Percentiles rank a stretch among this genome's conserved stretches.
Conservation (phyloP, 2,113 vertebrate genomes). For the Stegostoma tigrinum region DNA sequence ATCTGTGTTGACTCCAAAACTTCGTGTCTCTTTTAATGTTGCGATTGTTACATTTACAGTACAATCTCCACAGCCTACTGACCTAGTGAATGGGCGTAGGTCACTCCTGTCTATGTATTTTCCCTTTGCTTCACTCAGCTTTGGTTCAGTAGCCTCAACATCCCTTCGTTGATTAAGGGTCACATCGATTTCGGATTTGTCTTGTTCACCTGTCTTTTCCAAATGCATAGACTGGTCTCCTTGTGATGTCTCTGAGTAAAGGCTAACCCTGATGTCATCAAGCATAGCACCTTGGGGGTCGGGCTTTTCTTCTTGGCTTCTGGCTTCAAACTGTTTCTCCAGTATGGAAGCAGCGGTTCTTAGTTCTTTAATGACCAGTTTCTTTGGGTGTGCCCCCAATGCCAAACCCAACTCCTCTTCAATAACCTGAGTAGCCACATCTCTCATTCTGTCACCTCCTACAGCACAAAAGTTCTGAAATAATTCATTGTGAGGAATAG, state of each 20-base stretch:
- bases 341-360: constrained; percentile 65
- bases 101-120: constrained; percentile 41
- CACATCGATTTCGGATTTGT: neutral
- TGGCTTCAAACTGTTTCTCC: constrained; percentile 64
- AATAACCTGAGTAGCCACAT: constrained; percentile 16
- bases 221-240: constrained; percentile 49
- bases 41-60: neutral
- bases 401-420: constrained; percentile 37
- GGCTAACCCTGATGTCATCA: constrained; percentile 66
- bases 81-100: constrained; percentile 42
- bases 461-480: neutral
- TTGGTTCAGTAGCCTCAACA: neutral
- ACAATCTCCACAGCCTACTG: constrained; percentile 37
- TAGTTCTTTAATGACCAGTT: constrained; percentile 48
- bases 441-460: constrained; percentile 22
- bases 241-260: constrained; percentile 63
- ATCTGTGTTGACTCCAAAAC: constrained; percentile 45
- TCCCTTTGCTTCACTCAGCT: constrained; percentile 38
- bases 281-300: constrained; percentile 68
- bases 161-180: neutral
- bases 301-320: constrained; percentile 68
- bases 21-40: constrained; percentile 40
- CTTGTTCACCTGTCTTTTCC: constrained; percentile 42
- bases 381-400: constrained; percentile 38
- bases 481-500: neutral